Evolutionary conservation across 2,797 vertebrate species (phyloP).

Genomic region (Pelodytes ibericus): DNA sequence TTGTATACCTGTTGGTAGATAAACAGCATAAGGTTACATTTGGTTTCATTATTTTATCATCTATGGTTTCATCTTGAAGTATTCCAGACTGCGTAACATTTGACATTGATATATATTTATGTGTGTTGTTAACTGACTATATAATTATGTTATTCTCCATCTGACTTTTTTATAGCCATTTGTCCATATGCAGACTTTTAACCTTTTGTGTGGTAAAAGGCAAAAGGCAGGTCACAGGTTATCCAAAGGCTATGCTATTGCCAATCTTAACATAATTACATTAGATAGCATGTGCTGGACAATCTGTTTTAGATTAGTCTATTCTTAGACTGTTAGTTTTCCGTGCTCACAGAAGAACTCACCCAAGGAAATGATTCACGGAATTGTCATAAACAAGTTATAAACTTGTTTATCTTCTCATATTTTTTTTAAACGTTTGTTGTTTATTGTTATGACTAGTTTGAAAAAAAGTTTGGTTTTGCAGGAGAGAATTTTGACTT

Average conservation of each 20-base stretch:
- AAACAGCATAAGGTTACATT: no score
- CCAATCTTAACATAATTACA: background rate
- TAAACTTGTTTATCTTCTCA: background rate
- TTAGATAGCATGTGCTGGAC: background rate
- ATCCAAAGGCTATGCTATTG: background rate
- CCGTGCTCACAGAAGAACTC: background rate
- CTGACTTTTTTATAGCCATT: background rate
- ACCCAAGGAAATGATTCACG: background rate
- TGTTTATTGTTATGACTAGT: no score
- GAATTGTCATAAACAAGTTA: background rate
- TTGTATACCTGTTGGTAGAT: no score
- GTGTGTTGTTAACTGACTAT: background rate
- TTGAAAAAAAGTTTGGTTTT: no score
- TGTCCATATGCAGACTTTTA: background rate
- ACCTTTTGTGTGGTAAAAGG: background rate
- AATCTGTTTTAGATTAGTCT: conserved; percentile 6
- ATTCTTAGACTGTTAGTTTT: background rate
- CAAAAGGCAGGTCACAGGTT: background rate
- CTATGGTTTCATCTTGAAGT: no score
- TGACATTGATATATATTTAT: background rate
- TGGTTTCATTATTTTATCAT: no score
- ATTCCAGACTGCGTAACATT: background rate
- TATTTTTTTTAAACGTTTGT: no score
- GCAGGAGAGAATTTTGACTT: no score
- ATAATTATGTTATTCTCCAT: background rate